Percentiles rank a stretch among this genome's conserved stretches.
These are phyloP conservation scores for Brevipalpus yothersi DNA, from an alignment of 1,140 invertebrate species.

Conservation along the genomic window DNA sequence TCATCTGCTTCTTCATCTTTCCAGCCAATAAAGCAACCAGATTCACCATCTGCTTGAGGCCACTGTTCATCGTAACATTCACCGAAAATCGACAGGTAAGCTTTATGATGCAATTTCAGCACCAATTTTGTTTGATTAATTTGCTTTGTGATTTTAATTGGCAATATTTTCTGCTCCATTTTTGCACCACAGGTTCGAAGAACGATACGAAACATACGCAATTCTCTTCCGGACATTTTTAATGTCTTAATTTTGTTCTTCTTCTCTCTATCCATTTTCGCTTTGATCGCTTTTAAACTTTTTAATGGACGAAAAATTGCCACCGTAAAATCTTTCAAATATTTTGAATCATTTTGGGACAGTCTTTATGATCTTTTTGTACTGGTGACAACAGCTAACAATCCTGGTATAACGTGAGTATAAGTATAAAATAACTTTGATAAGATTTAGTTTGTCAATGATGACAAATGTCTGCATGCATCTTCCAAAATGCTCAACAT, in stretches of 20 bases:
- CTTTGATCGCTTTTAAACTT: constrained; percentile 26
- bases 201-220: constrained; percentile 26
- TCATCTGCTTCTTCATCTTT: constrained; percentile 20
- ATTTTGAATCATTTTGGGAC: constrained; percentile 23
- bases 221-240: constrained; percentile 26
- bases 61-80: constrained; percentile 27
- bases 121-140: not conserved
- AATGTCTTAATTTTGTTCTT: constrained; percentile 26
- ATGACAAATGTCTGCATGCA: not conserved
- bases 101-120: not conserved
- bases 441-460: too few species aligned
- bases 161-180: not conserved
- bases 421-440: not conserved
- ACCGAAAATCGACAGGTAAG: constrained; percentile 25
- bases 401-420: constrained; percentile 29
- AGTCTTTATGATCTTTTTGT: constrained; percentile 27
- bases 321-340: not conserved
- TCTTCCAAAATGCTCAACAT: not conserved
- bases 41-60: constrained; percentile 24
- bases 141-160: not conserved
- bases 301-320: constrained; percentile 18
- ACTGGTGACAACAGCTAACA: constrained; percentile 28
- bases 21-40: constrained; percentile 15
- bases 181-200: constrained; percentile 20
- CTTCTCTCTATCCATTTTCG: constrained; percentile 23